phyloP scores from a whole-genome alignment of 35 echinoderm and acorn worm species.

The Ophioderma brevispina region DNA sequence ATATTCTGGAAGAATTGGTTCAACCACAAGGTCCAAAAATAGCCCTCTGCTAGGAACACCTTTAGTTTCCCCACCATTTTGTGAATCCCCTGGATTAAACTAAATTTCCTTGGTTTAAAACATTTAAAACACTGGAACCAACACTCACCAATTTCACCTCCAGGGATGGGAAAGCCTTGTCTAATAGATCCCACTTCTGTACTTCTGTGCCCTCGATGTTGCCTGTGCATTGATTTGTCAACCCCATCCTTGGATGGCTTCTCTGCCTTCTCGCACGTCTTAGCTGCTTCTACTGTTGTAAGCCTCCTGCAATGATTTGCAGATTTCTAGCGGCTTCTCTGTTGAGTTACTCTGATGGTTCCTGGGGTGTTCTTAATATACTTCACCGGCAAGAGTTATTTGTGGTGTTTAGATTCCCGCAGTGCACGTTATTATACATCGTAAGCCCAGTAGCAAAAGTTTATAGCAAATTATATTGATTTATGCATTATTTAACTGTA shows the following conservation, averaged over 20 bases:
- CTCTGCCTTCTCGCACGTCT: conserved; percentile 56
- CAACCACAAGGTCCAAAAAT: no score
- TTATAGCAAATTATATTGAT: no score
- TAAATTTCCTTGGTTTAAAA: neutral
- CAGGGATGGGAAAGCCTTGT: conserved; percentile 84
- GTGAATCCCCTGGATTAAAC: no score
- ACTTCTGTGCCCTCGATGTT: conserved; percentile 83
- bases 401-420: neutral
- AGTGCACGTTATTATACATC: no score
- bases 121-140: neutral
- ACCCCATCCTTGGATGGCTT: conserved; percentile 66
- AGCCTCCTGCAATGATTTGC: conserved; percentile 53
- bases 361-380: conserved; percentile 50
- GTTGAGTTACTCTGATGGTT: conserved; percentile 59
- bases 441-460: neutral
- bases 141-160: conserved; percentile 90
- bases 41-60: no score
- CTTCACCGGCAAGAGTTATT: conserved; percentile 46
- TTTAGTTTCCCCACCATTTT: no score
- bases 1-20: no score
- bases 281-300: conserved; percentile 75
- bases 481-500: no score
- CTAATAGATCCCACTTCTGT: conserved; percentile 77
- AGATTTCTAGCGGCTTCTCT: conserved; percentile 71
- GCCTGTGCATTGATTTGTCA: conserved; percentile 71